phyloP scores from a whole-genome alignment of 1,140 invertebrate species.

The Listronotus oregonensis region DNA sequence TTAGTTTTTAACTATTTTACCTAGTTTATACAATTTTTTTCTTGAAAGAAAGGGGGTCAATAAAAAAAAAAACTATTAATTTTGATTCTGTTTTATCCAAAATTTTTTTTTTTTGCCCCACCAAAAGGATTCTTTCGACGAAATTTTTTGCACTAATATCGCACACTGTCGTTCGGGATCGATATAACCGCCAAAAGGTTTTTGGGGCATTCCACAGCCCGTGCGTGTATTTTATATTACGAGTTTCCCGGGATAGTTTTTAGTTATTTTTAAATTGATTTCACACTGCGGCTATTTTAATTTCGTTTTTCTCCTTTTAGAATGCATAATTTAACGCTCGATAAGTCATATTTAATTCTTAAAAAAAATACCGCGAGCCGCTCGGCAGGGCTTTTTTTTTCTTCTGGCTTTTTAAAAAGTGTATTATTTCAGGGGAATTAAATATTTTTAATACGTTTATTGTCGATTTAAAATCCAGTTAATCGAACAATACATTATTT shows the following conservation, averaged over 20 bases:
- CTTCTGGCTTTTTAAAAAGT: slow-evolving; percentile 4
- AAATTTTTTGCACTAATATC: slow-evolving; percentile 22
- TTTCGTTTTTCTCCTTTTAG: slow-evolving; percentile 47
- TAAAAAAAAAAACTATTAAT: too few species aligned
- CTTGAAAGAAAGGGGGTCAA: too few species aligned
- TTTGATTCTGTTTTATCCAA: too few species aligned
- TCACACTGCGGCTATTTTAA: slow-evolving; percentile 50
- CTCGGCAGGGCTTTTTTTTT: slow-evolving; percentile 14
- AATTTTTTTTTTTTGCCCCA: not conserved
- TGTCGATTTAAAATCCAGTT: too few species aligned
- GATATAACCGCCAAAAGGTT: slow-evolving; percentile 40
- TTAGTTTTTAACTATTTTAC: too few species aligned
- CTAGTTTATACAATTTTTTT: too few species aligned
- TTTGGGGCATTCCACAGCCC: slow-evolving; percentile 46
- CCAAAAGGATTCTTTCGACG: slow-evolving; percentile 21
- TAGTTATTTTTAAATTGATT: slow-evolving; percentile 51
- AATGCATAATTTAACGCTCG: slow-evolving; percentile 50
- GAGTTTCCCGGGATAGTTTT: slow-evolving; percentile 46
- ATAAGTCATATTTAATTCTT: slow-evolving; percentile 41
- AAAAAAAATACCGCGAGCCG: slow-evolving; percentile 29
- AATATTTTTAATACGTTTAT: too few species aligned
- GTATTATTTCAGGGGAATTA: not conserved
- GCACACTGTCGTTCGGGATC: slow-evolving; percentile 29
- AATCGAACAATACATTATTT: too few species aligned
- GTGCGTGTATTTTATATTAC: slow-evolving; percentile 51